Evolutionary conservation across 1,140 invertebrate species (phyloP).

Genomic region (Penaeus indicus): DNA sequence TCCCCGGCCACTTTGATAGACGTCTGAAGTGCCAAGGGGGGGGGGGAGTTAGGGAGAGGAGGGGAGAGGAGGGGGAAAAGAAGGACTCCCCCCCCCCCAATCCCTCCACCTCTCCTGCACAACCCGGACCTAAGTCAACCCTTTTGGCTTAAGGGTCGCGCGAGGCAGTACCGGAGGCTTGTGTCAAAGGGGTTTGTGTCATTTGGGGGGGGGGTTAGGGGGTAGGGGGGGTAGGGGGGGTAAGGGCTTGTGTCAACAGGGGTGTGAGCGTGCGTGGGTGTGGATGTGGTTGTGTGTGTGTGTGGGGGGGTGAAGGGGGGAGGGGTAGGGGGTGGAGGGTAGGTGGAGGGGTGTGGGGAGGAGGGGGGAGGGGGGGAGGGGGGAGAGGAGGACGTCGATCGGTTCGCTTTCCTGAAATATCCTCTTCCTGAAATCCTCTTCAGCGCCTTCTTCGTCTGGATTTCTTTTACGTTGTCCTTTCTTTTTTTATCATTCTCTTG

Average conservation of each 20-base stretch:
- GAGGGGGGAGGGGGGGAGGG: background rate
- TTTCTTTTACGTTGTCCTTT: no score
- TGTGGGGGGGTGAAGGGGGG: background rate
- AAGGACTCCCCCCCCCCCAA: no score
- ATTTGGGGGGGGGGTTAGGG: background rate
- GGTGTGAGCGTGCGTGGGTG: slow-evolving; percentile 21
- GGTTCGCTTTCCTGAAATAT: no score
- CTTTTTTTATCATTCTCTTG: no score
- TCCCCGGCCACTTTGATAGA: slow-evolving; percentile 60
- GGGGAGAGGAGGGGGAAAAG: background rate
- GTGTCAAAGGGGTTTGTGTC: slow-evolving; percentile 42
- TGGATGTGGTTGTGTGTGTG: slow-evolving; percentile 16
- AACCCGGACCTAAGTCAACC: no score
- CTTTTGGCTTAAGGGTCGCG: background rate
- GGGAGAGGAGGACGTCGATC: background rate
- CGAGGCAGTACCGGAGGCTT: slow-evolving; percentile 26
- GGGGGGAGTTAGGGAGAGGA: background rate
- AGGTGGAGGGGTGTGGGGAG: background rate
- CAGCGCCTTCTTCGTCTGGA: no score
- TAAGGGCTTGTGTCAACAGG: slow-evolving; percentile 51
- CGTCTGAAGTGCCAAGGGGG: slow-evolving; percentile 49
- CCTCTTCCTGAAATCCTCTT: no score
- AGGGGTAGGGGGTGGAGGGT: background rate
- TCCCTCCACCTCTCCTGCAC: no score
- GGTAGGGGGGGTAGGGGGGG: background rate